Evolutionary conservation across 2,113 vertebrate species (phyloP).

Genomic region (Oncorhynchus tshawytscha): DNA sequence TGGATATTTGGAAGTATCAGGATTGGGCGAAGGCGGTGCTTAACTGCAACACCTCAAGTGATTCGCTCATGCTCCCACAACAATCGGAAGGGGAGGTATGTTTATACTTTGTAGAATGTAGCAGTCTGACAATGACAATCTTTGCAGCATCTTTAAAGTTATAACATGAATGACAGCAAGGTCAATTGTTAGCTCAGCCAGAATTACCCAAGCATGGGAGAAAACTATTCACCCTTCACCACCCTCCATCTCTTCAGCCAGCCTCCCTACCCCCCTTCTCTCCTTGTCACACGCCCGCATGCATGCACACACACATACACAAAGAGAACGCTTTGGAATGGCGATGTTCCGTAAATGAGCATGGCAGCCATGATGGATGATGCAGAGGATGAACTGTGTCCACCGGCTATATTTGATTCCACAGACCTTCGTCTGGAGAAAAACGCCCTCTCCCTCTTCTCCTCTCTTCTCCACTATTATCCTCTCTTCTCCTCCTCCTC

Average conservation of each 20-base stretch:
- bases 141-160: too few relatives aligned
- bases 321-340: background rate
- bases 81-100: too few relatives aligned
- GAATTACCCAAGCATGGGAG: background rate
- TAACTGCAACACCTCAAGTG: too few relatives aligned
- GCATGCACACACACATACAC: background rate
- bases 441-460: conserved; percentile 9
- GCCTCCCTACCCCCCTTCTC: too few relatives aligned
- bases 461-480: background rate
- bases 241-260: background rate
- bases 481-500: background rate
- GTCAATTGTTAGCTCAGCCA: too few relatives aligned
- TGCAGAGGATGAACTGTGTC: conserved; percentile 52
- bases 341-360: conserved; percentile 12
- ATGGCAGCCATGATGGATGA: conserved; percentile 54
- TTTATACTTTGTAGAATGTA: background rate
- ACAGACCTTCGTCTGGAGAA: conserved; percentile 23
- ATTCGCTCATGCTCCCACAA: too few relatives aligned
- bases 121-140: background rate
- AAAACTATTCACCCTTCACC: background rate
- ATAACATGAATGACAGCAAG: too few relatives aligned
- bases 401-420: conserved; percentile 41
- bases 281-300: background rate
- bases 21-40: too few relatives aligned
- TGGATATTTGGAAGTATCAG: too few relatives aligned